These are phyloP conservation scores for Heteromyza rotundicornis DNA, from an alignment of 2,888 invertebrate genomes.

Conservation along the genomic window DNA sequence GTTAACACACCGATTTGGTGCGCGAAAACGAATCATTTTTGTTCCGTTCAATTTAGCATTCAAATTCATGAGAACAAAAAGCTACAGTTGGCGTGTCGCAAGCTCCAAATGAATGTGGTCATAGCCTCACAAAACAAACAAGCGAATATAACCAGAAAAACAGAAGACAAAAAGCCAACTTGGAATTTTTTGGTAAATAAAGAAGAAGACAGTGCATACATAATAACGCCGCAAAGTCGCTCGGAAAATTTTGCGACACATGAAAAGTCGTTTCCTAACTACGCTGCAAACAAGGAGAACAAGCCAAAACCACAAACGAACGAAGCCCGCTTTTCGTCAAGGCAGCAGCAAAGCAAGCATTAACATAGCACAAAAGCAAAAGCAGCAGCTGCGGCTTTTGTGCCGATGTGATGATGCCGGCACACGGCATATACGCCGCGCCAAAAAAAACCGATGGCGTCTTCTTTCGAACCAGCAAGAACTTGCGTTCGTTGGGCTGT, in stretches of 20 bases:
- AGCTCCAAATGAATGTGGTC: too few relatives aligned
- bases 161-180: too few relatives aligned
- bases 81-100: too few relatives aligned
- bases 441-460: constrained; percentile 47
- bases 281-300: constrained; percentile 33
- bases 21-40: too few relatives aligned
- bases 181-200: neutral
- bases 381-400: neutral
- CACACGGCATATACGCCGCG: neutral
- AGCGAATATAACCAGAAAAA: too few relatives aligned
- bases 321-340: constrained; percentile 24
- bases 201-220: too few relatives aligned
- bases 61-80: too few relatives aligned
- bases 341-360: constrained; percentile 11
- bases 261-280: constrained; percentile 18
- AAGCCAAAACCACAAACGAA: constrained; percentile 31
- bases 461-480: constrained; percentile 38
- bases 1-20: too few relatives aligned
- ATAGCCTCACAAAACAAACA: too few relatives aligned
- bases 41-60: too few relatives aligned
- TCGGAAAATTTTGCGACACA: constrained; percentile 3
- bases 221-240: neutral
- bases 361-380: too few relatives aligned
- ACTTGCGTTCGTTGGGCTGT: constrained; percentile 36
- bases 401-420: neutral